Evolutionary conservation across 2,888 invertebrate species (phyloP).

Genomic region (Mimumesa dahlbomi): DNA sequence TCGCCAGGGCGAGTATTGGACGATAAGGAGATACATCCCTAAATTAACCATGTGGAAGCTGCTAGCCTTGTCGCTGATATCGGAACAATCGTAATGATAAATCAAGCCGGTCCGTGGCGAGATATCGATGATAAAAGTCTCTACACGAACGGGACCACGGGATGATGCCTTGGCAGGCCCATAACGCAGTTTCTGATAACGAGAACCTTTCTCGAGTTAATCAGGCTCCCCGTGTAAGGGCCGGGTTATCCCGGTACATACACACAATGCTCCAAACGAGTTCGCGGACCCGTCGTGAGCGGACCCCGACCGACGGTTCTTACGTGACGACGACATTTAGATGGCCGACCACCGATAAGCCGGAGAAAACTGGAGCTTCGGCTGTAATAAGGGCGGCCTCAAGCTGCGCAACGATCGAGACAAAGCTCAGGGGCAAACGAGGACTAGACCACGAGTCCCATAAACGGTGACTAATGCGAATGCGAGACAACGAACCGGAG

Average conservation of each 20-base stretch:
- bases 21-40: constrained; percentile 3
- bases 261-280: constrained; percentile 42
- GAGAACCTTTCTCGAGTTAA: constrained; percentile 39
- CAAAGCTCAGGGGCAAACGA: constrained; percentile 6
- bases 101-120: constrained; percentile 27
- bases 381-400: constrained; percentile 33
- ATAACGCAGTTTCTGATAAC: constrained; percentile 45
- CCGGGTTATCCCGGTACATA: constrained; percentile 35
- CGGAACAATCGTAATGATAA: constrained; percentile 34
- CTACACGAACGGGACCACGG: constrained; percentile 16
- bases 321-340: constrained; percentile 69
- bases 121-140: constrained; percentile 42
- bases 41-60: not conserved
- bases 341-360: constrained; percentile 59
- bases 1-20: too few species aligned
- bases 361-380: constrained; percentile 52
- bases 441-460: not conserved
- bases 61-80: constrained; percentile 7
- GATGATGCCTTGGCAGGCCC: constrained; percentile 21
- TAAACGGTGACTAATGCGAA: constrained; percentile 8
- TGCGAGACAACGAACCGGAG: not conserved
- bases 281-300: constrained; percentile 42
- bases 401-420: not conserved
- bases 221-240: constrained; percentile 29
- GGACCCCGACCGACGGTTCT: constrained; percentile 41